Base-by-base conservation (phyloP, 2,113 vertebrate species). In the Nestor notabilis region DNA sequence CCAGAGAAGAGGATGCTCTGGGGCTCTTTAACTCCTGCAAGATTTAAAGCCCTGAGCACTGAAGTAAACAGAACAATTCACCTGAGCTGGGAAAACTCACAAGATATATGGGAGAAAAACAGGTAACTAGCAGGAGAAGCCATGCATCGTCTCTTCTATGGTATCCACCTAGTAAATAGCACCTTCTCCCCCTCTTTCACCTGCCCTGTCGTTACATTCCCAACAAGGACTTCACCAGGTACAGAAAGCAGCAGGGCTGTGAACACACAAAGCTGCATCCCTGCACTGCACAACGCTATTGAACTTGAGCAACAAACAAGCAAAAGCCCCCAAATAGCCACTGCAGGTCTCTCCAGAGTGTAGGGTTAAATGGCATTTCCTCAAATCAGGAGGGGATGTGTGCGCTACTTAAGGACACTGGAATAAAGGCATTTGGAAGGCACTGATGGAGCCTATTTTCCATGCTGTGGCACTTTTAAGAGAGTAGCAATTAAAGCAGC, bases 401-500 rank as follows among this genome's bases (percentile, higher is more conserved):
- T 75, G 82, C 87, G 47, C 43, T 81, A 37, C 65, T 6, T 8
- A 60, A 83, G 88, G 55, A 75, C 8, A 5, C 47, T 3, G 2
- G 9, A 29, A 55, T 29, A 74, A 39, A 12, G 46, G 53, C 68
- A 90, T 52, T 39, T 55, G 44, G 83, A 96, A 93, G 47, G 77
- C 23, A 16, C 47, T 65, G 80, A 92, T 56, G 80, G 80, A 93
- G 44, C 29, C 44, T 39, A 76, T 96, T 96, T 95, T 79, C 78
- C 86, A 76, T 13, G 77, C 93, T 93, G 78, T 25, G 81, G 71
- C 63, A 52, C 68, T 86, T 90, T n/a, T 27, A 87, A 49, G 37
- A 87, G 63, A 52, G 58, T 28, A 92, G 35, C 81, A 92, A 88
- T 70, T 88, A 77, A 83, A 96, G 83, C 92, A 95, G 92, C 92